These are phyloP conservation scores for Scortum barcoo DNA, from an alignment of 2,113 vertebrate species.

Conservation along the genomic window DNA sequence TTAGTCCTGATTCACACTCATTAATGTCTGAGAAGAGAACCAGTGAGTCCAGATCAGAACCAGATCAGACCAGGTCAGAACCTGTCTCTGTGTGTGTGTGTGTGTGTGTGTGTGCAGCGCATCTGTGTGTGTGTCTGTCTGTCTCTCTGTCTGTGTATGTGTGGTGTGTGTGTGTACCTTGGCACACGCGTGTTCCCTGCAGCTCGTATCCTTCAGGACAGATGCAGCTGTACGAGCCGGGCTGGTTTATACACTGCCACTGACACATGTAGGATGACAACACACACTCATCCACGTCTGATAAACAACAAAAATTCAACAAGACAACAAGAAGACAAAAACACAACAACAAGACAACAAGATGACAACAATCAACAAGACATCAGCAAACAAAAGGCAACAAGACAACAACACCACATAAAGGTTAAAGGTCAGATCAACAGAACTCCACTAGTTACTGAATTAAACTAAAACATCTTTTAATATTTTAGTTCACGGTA, in stretches of 20 bases:
- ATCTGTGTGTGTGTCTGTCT: not conserved
- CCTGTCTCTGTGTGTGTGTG: not conserved
- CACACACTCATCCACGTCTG: slow-evolving; percentile 8
- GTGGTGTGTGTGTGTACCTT: not conserved
- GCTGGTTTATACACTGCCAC: slow-evolving; percentile 26
- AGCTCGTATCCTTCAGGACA: slow-evolving; percentile 31
- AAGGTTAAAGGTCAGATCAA: not conserved
- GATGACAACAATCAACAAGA: no score
- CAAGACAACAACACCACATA: not conserved
- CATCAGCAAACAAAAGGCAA: no score
- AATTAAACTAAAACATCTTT: no score
- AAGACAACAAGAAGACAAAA: not conserved
- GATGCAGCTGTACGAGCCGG: not conserved
- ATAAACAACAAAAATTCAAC: not conserved
- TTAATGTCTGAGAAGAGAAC: slow-evolving; percentile 12
- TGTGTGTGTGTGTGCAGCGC: not conserved
- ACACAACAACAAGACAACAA: no score
- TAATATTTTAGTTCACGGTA: no score
- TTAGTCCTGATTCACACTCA: slow-evolving; percentile 11
- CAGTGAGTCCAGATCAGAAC: not conserved
- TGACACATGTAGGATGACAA: slow-evolving; percentile 4
- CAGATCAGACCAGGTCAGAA: not conserved
- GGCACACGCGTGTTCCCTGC: slow-evolving; percentile 31
- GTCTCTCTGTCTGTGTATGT: not conserved
- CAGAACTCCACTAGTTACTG: no score